These are phyloP conservation scores for Polypedilum vanderplanki DNA, from an alignment of 1,140 invertebrate species.

Conservation along the genomic window DNA sequence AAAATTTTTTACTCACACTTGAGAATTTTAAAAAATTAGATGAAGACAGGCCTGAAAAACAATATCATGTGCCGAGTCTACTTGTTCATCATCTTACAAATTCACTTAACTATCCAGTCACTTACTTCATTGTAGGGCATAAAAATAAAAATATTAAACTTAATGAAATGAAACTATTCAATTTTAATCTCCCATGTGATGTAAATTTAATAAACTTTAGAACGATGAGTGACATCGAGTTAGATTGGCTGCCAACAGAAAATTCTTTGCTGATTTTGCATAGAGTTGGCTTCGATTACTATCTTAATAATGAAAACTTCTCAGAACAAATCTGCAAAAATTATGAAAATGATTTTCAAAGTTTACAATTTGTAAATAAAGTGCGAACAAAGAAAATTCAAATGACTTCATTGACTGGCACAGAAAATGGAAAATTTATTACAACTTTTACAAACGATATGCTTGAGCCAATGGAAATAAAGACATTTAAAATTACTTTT, in stretches of 20 bases:
- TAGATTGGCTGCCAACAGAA: background rate
- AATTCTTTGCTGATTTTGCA: background rate
- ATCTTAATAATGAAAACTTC: background rate
- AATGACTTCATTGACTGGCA: background rate
- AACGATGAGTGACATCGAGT: background rate
- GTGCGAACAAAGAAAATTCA: background rate
- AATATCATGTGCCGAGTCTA: slow-evolving; percentile 49
- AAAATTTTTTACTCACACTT: slow-evolving; percentile 71
- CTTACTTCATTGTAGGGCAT: background rate
- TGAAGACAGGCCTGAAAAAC: background rate
- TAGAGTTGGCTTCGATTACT: background rate
- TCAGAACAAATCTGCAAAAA: background rate
- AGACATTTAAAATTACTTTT: background rate
- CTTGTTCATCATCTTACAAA: slow-evolving; percentile 62
- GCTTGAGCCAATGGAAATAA: background rate
- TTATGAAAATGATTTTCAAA: background rate
- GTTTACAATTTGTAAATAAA: background rate
- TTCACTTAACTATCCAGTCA: slow-evolving; percentile 33
- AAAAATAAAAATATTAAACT: background rate
- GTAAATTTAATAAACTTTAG: slow-evolving; percentile 1
- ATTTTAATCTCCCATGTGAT: background rate
- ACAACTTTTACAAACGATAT: background rate
- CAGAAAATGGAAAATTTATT: background rate
- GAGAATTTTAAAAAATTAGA: slow-evolving; percentile 49
- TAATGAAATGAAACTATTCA: background rate